Evolutionary conservation across 2,113 vertebrate genomes (phyloP).

Genomic region (Strix aluco): DNA sequence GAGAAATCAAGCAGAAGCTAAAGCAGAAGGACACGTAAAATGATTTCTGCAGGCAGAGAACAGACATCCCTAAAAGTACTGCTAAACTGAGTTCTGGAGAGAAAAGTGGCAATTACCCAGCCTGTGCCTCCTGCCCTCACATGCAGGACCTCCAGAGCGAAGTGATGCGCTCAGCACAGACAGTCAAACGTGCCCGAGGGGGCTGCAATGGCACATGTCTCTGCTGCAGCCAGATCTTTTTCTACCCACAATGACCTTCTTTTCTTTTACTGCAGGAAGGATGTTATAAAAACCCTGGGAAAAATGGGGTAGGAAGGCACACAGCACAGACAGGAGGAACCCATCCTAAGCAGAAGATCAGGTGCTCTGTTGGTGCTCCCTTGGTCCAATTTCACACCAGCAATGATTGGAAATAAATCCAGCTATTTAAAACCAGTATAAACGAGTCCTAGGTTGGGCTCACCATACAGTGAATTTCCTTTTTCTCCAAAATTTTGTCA

Average conservation of each 20-base stretch:
- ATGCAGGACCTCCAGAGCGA: accelerated
- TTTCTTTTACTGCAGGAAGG: background rate
- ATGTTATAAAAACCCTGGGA: background rate
- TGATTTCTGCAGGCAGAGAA: constrained; percentile 1
- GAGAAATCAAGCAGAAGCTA: constrained; percentile 21
- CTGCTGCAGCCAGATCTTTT: background rate
- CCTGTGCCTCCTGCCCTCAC: background rate
- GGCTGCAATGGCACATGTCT: background rate
- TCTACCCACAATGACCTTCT: background rate
- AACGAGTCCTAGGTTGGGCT: background rate
- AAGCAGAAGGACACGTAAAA: background rate
- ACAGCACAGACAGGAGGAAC: background rate
- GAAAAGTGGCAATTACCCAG: background rate
- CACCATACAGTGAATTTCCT: background rate
- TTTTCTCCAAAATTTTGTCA: background rate
- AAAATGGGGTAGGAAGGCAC: accelerated
- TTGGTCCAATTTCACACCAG: background rate
- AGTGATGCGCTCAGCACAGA: background rate
- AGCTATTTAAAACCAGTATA: background rate
- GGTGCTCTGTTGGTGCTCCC: background rate
- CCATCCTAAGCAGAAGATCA: background rate
- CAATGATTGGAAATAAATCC: background rate
- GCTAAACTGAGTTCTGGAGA: background rate
- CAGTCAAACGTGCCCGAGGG: background rate
- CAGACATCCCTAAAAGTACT: background rate